Conservation (phyloP, 2,888 invertebrate species). For the Norana najaformis region DNA sequence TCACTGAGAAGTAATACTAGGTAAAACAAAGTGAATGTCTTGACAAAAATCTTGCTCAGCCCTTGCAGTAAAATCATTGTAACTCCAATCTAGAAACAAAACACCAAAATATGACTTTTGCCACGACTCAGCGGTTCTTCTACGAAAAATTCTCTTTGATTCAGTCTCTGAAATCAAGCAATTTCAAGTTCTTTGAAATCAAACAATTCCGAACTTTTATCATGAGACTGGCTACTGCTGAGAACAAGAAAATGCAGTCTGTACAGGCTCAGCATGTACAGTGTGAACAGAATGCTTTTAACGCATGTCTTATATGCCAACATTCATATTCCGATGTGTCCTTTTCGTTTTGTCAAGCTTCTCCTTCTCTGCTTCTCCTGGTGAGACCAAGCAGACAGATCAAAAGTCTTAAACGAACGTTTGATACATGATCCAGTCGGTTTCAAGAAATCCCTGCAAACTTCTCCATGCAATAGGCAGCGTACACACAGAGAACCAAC, state of each 20-base stretch:
- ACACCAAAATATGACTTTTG: background rate
- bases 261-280: background rate
- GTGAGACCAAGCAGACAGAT: no score
- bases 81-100: background rate
- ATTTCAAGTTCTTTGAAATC: background rate
- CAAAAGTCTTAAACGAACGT: background rate
- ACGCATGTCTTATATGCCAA: background rate
- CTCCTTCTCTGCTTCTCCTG: background rate
- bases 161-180: background rate
- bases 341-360: background rate
- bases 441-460: background rate
- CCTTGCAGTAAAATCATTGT: background rate
- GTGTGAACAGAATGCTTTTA: background rate
- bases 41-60: background rate
- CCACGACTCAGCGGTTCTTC: background rate
- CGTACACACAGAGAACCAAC: background rate
- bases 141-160: background rate
- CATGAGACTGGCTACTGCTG: background rate
- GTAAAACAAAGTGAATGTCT: constrained; percentile 4
- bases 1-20: background rate
- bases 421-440: background rate
- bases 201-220: background rate
- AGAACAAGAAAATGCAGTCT: background rate
- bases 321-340: background rate
- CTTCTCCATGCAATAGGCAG: background rate